Percentiles rank a stretch among this genome's conserved stretches.
phyloP scores from a whole-genome alignment of 2,113 vertebrate species.

The Gavialis gangeticus region DNA sequence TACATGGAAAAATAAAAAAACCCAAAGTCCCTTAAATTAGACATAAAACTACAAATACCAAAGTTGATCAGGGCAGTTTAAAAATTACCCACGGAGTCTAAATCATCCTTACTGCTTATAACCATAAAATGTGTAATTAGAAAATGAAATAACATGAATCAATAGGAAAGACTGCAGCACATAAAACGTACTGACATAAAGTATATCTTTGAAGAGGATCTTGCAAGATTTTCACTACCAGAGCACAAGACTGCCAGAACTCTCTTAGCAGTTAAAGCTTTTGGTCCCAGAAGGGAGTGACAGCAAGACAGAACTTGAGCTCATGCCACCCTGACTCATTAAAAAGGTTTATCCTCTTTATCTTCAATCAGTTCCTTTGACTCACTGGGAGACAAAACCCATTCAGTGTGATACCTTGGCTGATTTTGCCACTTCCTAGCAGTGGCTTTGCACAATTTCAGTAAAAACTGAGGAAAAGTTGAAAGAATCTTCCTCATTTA shows the following conservation, averaged over 20 bases:
- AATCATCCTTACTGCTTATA: neutral
- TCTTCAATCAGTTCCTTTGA: neutral
- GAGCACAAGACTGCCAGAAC: conserved; percentile 43
- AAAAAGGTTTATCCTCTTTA: neutral
- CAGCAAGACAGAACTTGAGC: conserved; percentile 22
- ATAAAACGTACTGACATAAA: conserved; percentile 26
- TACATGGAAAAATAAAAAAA: neutral
- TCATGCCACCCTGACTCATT: neutral
- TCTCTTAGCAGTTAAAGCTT: conserved; percentile 14
- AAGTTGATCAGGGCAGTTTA: neutral
- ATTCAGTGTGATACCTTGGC: neutral
- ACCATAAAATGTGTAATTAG: neutral
- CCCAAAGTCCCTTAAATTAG: neutral
- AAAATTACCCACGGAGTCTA: neutral
- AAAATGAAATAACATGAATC: neutral
- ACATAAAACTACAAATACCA: neutral
- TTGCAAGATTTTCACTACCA: conserved; percentile 46
- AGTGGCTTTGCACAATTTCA: neutral
- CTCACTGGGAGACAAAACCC: neutral
- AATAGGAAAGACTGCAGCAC: conserved; percentile 1
- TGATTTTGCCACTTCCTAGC: neutral
- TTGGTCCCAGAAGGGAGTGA: conserved; percentile 31
- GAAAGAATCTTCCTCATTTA: neutral
- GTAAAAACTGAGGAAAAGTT: neutral
- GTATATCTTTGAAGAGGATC: conserved; percentile 10